phyloP scores from a whole-genome alignment of 1,140 invertebrate species.

The Anthonomus grandis region DNA sequence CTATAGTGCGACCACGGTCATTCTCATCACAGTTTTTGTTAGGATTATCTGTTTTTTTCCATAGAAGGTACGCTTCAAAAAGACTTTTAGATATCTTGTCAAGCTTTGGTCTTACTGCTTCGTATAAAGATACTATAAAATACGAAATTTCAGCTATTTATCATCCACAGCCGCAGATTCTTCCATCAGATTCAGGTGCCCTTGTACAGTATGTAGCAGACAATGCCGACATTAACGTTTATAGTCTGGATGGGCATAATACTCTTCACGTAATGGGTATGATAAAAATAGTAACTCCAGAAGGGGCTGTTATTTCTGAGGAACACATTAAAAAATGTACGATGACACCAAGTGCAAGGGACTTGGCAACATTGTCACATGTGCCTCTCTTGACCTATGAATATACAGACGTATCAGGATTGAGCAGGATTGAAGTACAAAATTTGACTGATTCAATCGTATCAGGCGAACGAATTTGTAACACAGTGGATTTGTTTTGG shows the following conservation, averaged over 20 bases:
- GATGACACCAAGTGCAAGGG: conserved; percentile 31
- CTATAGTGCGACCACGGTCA: conserved; percentile 43
- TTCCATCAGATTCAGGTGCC: conserved; percentile 43
- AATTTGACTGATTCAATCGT: conserved; percentile 16
- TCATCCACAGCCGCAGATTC: conserved; percentile 40
- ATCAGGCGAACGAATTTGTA: conserved; percentile 13
- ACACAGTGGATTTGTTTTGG: conserved; percentile 29
- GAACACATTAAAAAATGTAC: conserved; percentile 26
- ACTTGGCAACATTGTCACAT: conserved; percentile 36
- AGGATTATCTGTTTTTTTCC: conserved; percentile 44
- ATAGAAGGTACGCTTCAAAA: conserved; percentile 44
- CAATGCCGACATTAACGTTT: conserved; percentile 49
- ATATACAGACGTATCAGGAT: conserved; percentile 33
- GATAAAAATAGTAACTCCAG: conserved; percentile 45
- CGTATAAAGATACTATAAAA: conserved; percentile 43
- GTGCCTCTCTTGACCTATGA: conserved; percentile 36
- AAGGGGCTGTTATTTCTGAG: conserved; percentile 33
- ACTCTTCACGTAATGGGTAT: conserved; percentile 48
- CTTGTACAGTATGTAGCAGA: conserved; percentile 47
- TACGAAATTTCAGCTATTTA: conserved; percentile 46
- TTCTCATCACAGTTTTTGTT: conserved; percentile 44
- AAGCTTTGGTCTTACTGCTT: conserved; percentile 42
- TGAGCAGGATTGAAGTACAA: conserved; percentile 26
- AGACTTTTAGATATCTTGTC: conserved; percentile 27
- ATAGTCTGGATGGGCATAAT: conserved; percentile 47